phyloP scores from a whole-genome alignment of 2,113 vertebrate species.

The Gavialis gangeticus region DNA sequence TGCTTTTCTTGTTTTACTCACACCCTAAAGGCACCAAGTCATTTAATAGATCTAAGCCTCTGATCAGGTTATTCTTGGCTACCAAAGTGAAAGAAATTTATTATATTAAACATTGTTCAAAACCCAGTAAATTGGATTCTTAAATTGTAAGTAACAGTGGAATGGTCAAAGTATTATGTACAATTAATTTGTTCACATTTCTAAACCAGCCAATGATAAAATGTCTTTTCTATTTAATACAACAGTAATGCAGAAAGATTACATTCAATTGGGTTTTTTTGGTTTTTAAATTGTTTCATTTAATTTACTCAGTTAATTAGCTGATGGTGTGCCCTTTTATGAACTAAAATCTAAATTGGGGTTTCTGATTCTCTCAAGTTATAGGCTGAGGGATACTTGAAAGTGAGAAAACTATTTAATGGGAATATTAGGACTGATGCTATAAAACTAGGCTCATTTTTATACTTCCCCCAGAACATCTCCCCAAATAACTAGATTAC shows the following conservation, averaged over 20 bases:
- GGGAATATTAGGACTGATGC: background rate
- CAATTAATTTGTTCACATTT: background rate
- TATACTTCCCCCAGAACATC: background rate
- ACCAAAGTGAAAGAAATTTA: background rate
- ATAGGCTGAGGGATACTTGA: background rate
- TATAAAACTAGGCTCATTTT: background rate
- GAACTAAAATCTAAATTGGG: background rate
- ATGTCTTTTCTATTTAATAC: background rate
- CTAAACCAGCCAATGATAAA: background rate
- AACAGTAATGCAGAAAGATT: background rate
- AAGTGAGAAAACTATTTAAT: constrained; percentile 3
- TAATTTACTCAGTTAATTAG: background rate
- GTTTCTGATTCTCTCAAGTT: constrained; percentile 4
- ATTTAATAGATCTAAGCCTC: background rate
- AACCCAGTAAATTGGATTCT: background rate
- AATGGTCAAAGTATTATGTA: background rate
- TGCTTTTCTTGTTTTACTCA: background rate
- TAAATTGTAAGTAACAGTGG: background rate
- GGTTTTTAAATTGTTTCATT: background rate
- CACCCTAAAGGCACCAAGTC: too few relatives aligned
- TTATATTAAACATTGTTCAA: background rate
- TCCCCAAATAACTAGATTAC: constrained; percentile 18
- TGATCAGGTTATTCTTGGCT: background rate
- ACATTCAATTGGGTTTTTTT: background rate
- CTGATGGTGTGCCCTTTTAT: background rate